Percentiles rank a stretch among this genome's conserved stretches.
Conservation (phyloP, 2,888 invertebrate genomes). For the Trypoxylon attenuatum region DNA sequence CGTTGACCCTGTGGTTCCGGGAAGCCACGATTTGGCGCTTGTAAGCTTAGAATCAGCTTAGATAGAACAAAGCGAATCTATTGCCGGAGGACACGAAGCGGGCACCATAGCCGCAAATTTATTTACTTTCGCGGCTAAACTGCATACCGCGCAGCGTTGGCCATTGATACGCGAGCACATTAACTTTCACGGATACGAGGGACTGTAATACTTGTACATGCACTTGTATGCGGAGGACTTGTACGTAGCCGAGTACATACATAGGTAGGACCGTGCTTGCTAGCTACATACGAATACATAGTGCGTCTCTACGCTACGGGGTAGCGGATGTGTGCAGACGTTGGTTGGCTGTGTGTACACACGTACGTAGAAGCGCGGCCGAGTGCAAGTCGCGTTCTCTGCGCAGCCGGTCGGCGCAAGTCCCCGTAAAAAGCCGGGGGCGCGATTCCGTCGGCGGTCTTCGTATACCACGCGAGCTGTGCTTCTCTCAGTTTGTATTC, state of each 20-base stretch:
- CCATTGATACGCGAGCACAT: background rate
- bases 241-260: background rate
- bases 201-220: background rate
- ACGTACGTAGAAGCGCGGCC: background rate
- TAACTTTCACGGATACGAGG: no score
- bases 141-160: background rate
- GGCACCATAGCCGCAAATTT: background rate
- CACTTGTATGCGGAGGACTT: background rate
- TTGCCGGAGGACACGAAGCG: no score
- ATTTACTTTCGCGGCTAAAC: background rate
- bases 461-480: conserved; percentile 58
- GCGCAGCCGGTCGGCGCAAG: conserved; percentile 64
- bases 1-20: no score
- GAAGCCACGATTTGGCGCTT: no score
- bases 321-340: no score
- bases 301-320: no score
- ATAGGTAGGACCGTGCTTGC: no score
- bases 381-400: conserved; percentile 16
- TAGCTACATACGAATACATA: no score
- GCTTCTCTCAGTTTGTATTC: conserved; percentile 63
- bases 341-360: background rate
- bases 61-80: no score
- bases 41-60: no score
- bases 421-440: conserved; percentile 66
- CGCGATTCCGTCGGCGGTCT: conserved; percentile 62